Base-by-base conservation (phyloP, 2,113 vertebrate genomes). In the Mungos mungo region DNA sequence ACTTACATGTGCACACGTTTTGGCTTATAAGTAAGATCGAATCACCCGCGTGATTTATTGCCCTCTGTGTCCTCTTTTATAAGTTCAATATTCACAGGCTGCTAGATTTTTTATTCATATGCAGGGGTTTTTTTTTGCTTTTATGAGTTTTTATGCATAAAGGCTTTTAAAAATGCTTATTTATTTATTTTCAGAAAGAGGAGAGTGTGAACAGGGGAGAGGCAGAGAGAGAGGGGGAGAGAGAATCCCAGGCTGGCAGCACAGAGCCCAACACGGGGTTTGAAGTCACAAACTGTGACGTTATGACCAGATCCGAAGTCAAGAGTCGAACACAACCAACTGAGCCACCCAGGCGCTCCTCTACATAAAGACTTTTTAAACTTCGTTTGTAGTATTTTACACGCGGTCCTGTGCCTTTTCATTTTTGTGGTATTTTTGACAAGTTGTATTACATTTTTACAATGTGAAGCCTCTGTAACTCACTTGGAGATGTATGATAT, bases 11-110 rank as follows among this genome's bases (percentile, higher is more conserved):
- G 19, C 18, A 8, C 25, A 6, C 31, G 27, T 19, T 29, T 45
- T 45, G 23, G 72, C 8, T 31, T 18, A 47, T 27, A 16, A 9
- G 7, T 25, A 15, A 0, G 27, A 27, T 77, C 38, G 45, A 68
- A 50, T 41, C 29, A 2, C 50, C 68, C 4, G 0, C 0, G 2
- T 4, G 21, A 3, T 4, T 11, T 71, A 16, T 3, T 52, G 21
- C 2, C 76, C 5, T 35, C 60, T 45, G 19, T 13, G 3, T 18
- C 45, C 21, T 27, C 60, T 84, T 63, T 14, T 38, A 7, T 83
- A 84, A 65, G 65, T 0, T 31, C n/a, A 50, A 65, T 65, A 65
- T 25, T 77, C 10, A 2, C 7, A n/a, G 5, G 5, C 10, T 35
- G n/a, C 63, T 16, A 38, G 69, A 6, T 90, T 90, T 38, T 50